phyloP scores from a whole-genome alignment of 92 coral and sea anemone genomes.

The Phenganax stokvisi region DNA sequence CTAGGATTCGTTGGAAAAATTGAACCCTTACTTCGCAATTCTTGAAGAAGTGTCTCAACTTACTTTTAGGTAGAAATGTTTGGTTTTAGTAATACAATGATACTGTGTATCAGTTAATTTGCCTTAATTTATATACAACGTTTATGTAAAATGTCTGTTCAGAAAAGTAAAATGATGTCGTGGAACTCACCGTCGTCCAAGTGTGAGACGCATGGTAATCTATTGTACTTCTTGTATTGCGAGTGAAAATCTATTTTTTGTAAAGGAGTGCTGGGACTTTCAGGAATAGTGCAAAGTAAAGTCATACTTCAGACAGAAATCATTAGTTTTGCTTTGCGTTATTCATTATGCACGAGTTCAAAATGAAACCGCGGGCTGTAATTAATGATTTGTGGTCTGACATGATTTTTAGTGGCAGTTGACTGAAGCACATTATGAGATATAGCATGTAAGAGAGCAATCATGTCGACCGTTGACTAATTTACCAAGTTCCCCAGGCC shows the following conservation, averaged over 20 bases:
- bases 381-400: neutral
- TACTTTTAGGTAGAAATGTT: neutral
- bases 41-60: neutral
- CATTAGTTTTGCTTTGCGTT: slow-evolving; percentile 22
- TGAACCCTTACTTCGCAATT: too few species aligned
- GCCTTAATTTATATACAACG: neutral
- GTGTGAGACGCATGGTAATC: slow-evolving; percentile 32
- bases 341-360: slow-evolving; percentile 27
- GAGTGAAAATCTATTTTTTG: slow-evolving; percentile 32
- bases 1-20: too few species aligned
- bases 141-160: neutral
- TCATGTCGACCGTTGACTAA: neutral
- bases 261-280: slow-evolving; percentile 16
- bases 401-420: slow-evolving; percentile 10
- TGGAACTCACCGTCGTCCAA: slow-evolving; percentile 28
- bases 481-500: too few species aligned
- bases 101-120: slow-evolving; percentile 4
- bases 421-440: neutral
- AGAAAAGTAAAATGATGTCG: neutral
- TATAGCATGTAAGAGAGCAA: neutral
- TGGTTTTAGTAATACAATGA: slow-evolving; percentile 1
- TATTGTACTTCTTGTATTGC: slow-evolving; percentile 32
- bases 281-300: slow-evolving; percentile 13
- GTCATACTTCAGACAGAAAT: slow-evolving; percentile 28
- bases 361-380: slow-evolving; percentile 10